These are phyloP conservation scores for Zeuzera pyrina DNA, from an alignment of 2,888 invertebrate genomes.

Conservation along the genomic window DNA sequence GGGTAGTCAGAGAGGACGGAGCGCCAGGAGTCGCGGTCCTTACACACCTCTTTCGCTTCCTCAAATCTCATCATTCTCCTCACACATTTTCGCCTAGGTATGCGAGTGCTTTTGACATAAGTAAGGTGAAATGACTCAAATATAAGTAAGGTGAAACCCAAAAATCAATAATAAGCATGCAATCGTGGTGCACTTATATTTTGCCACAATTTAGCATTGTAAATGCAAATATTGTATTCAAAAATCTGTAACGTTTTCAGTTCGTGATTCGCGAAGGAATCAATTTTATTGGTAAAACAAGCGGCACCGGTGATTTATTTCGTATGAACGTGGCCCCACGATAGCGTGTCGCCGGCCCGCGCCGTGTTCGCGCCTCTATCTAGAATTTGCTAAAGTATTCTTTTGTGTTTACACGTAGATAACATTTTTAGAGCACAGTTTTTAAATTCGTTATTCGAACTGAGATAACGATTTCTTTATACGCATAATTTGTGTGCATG, in stretches of 20 bases:
- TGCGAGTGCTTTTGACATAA: not conserved
- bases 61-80: too few relatives aligned
- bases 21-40: too few relatives aligned
- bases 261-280: slow-evolving; percentile 52
- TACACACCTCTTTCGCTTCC: too few relatives aligned
- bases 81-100: too few relatives aligned
- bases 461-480: too few relatives aligned
- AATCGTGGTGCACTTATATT: too few relatives aligned
- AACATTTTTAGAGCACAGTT: slow-evolving; percentile 6
- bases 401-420: slow-evolving; percentile 41
- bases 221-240: slow-evolving; percentile 6
- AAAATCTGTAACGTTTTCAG: slow-evolving; percentile 14
- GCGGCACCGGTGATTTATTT: slow-evolving; percentile 60
- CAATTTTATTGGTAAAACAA: slow-evolving; percentile 70
- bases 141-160: too few relatives aligned
- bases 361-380: slow-evolving; percentile 54
- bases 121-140: not conserved
- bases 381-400: slow-evolving; percentile 61
- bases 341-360: slow-evolving; percentile 55
- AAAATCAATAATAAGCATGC: too few relatives aligned
- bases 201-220: slow-evolving; percentile 10
- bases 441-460: too few relatives aligned
- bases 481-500: too few relatives aligned
- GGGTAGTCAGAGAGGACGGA: too few relatives aligned
- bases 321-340: slow-evolving; percentile 52